Percentiles rank a stretch among this genome's conserved stretches.
These are phyloP conservation scores for Melanaphis sacchari DNA, from an alignment of 1,140 invertebrate genomes.

Conservation along the genomic window DNA sequence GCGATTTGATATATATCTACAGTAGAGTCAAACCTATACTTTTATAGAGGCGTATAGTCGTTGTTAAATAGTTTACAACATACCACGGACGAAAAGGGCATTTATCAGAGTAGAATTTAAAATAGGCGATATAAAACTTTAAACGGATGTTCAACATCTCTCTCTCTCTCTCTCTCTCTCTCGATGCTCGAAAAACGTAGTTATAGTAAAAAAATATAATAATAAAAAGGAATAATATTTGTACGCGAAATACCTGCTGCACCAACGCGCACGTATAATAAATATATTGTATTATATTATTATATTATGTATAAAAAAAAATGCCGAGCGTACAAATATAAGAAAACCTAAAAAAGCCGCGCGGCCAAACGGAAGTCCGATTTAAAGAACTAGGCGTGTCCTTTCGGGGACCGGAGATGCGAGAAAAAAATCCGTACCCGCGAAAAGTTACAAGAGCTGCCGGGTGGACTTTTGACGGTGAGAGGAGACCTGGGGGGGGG, in stretches of 20 bases:
- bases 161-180: background rate
- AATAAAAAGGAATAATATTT: slow-evolving; percentile 10
- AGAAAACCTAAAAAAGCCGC: slow-evolving; percentile 26
- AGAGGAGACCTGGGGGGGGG: background rate
- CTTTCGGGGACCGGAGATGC: background rate
- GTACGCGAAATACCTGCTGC: background rate
- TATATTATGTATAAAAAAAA: background rate
- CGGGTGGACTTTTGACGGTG: background rate
- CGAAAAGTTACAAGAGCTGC: background rate
- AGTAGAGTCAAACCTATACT: background rate
- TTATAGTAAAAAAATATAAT: background rate
- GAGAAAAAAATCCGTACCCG: background rate
- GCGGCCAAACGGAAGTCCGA: slow-evolving; percentile 37
- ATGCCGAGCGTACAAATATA: background rate
- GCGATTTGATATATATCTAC: background rate
- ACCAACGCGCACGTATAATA: slow-evolving; percentile 1
- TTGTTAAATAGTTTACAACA: background rate
- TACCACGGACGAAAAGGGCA: background rate
- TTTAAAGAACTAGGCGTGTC: slow-evolving; percentile 38
- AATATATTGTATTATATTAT: slow-evolving; percentile 9
- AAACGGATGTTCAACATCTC: background rate
- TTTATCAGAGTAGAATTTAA: background rate
- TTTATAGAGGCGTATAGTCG: background rate
- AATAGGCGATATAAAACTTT: background rate
- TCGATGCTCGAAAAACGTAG: background rate